phyloP scores from a whole-genome alignment of 2,113 vertebrate species.

The Pseudolaguvia tuberculata region DNA sequence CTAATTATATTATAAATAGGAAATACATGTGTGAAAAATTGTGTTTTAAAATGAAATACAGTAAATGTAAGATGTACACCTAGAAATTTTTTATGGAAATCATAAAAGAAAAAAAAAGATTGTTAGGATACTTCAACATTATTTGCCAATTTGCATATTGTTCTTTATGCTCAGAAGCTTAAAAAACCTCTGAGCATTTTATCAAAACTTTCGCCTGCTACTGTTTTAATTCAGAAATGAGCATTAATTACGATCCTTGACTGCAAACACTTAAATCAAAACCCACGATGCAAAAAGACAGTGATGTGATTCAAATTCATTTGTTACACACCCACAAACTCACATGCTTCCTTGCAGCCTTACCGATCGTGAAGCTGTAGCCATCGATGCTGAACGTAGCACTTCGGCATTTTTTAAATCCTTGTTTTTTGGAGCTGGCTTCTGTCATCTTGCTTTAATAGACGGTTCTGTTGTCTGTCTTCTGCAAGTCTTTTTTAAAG shows the following conservation, averaged over 20 bases:
- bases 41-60: neutral
- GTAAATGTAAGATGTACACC: neutral
- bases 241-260: neutral
- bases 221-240: conserved; percentile 25
- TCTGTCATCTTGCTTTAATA: conserved; percentile 72
- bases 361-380: conserved; percentile 96
- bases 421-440: conserved; percentile 74
- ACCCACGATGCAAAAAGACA: neutral
- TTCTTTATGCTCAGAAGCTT: neutral
- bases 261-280: neutral
- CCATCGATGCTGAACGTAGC: conserved; percentile 92
- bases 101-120: neutral
- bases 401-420: conserved; percentile 87
- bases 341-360: conserved; percentile 45
- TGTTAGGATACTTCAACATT: neutral
- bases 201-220: conserved; percentile 6
- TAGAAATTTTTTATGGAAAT: neutral
- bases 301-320: neutral
- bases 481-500: conserved; percentile 7
- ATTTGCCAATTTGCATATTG: neutral
- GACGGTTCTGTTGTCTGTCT: conserved; percentile 4
- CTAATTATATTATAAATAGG: neutral
- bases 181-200: neutral
- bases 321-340: neutral
- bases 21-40: neutral